Conservation (phyloP, 2,113 vertebrate genomes). For the Dipodomys spectabilis region DNA sequence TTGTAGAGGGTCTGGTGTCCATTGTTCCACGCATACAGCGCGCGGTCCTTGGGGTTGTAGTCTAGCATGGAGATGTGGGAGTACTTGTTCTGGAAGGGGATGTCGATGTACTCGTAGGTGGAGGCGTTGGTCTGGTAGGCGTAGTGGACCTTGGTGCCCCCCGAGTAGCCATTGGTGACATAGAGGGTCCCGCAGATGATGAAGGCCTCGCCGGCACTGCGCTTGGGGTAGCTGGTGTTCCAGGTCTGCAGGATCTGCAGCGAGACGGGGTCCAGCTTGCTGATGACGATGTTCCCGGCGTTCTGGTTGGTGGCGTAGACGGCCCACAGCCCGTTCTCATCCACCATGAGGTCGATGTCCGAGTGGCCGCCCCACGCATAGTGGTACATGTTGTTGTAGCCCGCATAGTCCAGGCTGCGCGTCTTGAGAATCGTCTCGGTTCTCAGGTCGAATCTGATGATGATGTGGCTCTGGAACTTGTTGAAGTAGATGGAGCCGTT, state of each 20-base stretch:
- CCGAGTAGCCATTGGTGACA: slow-evolving; percentile 97
- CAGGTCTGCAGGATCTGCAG: slow-evolving; percentile 96
- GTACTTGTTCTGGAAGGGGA: slow-evolving; percentile 98
- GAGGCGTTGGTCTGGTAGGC: slow-evolving; percentile 99
- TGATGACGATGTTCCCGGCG: slow-evolving; percentile 97
- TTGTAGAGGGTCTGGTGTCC: slow-evolving; percentile 99
- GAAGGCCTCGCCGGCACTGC: slow-evolving; percentile 97
- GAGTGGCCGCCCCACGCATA: slow-evolving; percentile 99
- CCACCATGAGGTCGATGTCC: slow-evolving; percentile 99
- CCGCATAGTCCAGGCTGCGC: slow-evolving; percentile 95
- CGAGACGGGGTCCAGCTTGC: slow-evolving; percentile 95
- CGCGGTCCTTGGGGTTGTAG: slow-evolving; percentile 98
- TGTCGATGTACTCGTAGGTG: slow-evolving; percentile 98
- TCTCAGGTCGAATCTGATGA: slow-evolving; percentile 97
- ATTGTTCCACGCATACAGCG: slow-evolving; percentile 99
- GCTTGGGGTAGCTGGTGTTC: slow-evolving; percentile 98
- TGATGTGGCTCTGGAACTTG: slow-evolving; percentile 99
- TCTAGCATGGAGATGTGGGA: slow-evolving; percentile 99
- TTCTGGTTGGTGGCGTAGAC: slow-evolving; percentile 99
- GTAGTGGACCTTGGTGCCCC: slow-evolving; percentile 98
- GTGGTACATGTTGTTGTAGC: slow-evolving; percentile 98
- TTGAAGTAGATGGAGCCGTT: slow-evolving; percentile 99
- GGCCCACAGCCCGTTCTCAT: slow-evolving; percentile 97
- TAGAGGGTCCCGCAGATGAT: slow-evolving; percentile 99
- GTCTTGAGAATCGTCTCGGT: slow-evolving; percentile 96